These are phyloP conservation scores for Ceratothoa steindachneri DNA, from an alignment of 2,888 invertebrate species.

Conservation along the genomic window DNA sequence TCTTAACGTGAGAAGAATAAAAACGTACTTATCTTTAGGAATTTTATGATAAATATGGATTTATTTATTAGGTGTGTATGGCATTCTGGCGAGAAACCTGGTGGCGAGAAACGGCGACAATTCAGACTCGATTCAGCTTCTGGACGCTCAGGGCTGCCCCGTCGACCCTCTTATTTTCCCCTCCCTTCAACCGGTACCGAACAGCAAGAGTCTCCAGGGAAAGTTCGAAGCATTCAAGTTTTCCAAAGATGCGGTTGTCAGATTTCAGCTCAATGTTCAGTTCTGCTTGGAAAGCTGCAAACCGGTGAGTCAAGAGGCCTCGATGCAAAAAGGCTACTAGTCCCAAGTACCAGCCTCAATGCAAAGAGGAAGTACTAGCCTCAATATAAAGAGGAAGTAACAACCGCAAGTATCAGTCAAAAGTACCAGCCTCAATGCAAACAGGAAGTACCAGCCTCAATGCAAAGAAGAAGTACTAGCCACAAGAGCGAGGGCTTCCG, in stretches of 20 bases:
- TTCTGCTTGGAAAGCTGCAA: slow-evolving; percentile 71
- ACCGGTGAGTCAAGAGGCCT: slow-evolving; percentile 57
- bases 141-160: slow-evolving; percentile 76
- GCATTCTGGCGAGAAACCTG: slow-evolving; percentile 67
- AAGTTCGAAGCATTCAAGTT: slow-evolving; percentile 81
- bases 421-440: too few species aligned
- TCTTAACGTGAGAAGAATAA: neutral
- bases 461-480: too few species aligned
- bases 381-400: too few species aligned
- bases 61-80: slow-evolving; percentile 54
- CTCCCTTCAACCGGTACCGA: slow-evolving; percentile 22
- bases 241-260: slow-evolving; percentile 73
- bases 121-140: slow-evolving; percentile 65
- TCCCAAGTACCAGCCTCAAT: neutral
- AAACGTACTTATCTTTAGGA: neutral
- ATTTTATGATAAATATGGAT: too few species aligned
- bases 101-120: slow-evolving; percentile 73
- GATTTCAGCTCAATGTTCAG: slow-evolving; percentile 75
- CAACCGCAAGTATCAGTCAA: too few species aligned
- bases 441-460: too few species aligned
- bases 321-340: neutral
- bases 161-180: slow-evolving; percentile 60
- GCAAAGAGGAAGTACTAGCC: too few species aligned
- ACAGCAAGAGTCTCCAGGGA: slow-evolving; percentile 50
- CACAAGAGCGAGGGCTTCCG: too few species aligned